A percentile compares a stretch with the other conserved stretches of the same genome.
These are phyloP conservation scores for Cotesia chilonis DNA, from an alignment of 1,140 invertebrate species.

Conservation along the genomic window DNA sequence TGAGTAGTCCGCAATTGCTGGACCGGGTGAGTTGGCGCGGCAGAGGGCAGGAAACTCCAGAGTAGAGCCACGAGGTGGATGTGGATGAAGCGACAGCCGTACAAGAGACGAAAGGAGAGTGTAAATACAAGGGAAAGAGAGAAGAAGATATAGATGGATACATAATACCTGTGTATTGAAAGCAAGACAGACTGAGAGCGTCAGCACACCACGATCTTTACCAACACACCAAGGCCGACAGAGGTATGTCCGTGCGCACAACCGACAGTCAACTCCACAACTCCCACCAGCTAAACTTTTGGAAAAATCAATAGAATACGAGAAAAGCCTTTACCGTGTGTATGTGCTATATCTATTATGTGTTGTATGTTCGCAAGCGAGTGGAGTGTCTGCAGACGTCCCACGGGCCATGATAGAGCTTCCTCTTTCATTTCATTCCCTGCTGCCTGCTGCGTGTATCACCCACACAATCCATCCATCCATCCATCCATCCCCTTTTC, in stretches of 20 bases:
- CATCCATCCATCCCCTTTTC: conserved; percentile 49
- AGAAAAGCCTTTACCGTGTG: conserved; percentile 62
- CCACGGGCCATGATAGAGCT: conserved; percentile 10
- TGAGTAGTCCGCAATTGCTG: conserved; percentile 17
- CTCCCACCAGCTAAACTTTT: conserved; percentile 59
- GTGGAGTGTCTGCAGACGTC: conserved; percentile 36
- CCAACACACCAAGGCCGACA: conserved; percentile 40
- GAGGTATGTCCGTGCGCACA: conserved; percentile 52
- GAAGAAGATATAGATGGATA: background rate
- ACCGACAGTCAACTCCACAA: conserved; percentile 47
- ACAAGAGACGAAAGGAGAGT: conserved; percentile 12
- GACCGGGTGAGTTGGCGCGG: conserved; percentile 16
- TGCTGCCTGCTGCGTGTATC: conserved; percentile 23
- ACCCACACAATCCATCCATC: conserved; percentile 44
- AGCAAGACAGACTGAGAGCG: conserved; percentile 10
- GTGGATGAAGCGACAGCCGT: conserved; percentile 16
- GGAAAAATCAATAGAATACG: conserved; percentile 67
- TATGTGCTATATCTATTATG: background rate
- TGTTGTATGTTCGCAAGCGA: conserved; percentile 21
- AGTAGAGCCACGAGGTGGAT: conserved; percentile 31
- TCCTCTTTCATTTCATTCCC: conserved; percentile 22
- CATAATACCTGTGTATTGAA: too few relatives aligned
- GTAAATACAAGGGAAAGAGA: conserved; percentile 3
- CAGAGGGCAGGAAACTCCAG: conserved; percentile 11
- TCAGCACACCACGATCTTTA: conserved; percentile 34